These are phyloP conservation scores for Polydrusus pterygomalis DNA, from an alignment of 2,888 invertebrate species.

Conservation along the genomic window DNA sequence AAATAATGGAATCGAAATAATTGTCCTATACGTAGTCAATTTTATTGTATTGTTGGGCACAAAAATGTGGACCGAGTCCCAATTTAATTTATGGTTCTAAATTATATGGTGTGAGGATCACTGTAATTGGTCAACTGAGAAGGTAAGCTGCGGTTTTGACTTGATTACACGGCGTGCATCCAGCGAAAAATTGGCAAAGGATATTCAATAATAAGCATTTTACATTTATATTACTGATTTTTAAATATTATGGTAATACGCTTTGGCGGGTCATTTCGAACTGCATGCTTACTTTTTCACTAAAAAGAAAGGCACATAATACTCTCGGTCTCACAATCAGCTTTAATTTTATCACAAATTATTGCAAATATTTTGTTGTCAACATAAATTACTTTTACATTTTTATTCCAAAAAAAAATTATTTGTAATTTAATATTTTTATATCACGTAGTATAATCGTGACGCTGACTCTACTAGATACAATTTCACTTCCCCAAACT, in stretches of 20 bases:
- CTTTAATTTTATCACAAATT: too few species aligned
- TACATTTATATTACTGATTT: constrained; percentile 18
- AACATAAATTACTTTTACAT: too few species aligned
- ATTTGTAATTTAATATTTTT: too few species aligned
- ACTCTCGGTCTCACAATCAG: neutral
- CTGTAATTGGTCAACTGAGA: constrained; percentile 70
- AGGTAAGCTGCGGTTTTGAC: constrained; percentile 62
- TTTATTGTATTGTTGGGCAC: constrained; percentile 56
- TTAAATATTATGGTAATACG: neutral
- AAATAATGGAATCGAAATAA: constrained; percentile 37
- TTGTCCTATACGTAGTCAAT: constrained; percentile 54
- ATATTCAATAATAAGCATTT: constrained; percentile 36
- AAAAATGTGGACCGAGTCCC: constrained; percentile 64
- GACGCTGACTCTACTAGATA: constrained; percentile 21
- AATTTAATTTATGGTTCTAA: constrained; percentile 72
- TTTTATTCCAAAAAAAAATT: too few species aligned
- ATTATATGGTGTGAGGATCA: constrained; percentile 69
- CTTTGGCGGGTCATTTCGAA: neutral
- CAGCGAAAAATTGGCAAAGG: constrained; percentile 45
- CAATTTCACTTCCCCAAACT: neutral
- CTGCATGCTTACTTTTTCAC: neutral
- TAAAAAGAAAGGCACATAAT: neutral
- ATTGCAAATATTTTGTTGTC: too few species aligned
- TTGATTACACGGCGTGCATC: constrained; percentile 61
- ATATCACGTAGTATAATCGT: too few species aligned